Conservation (phyloP, 2,797 vertebrate species). For the Manis pentadactyla region DNA sequence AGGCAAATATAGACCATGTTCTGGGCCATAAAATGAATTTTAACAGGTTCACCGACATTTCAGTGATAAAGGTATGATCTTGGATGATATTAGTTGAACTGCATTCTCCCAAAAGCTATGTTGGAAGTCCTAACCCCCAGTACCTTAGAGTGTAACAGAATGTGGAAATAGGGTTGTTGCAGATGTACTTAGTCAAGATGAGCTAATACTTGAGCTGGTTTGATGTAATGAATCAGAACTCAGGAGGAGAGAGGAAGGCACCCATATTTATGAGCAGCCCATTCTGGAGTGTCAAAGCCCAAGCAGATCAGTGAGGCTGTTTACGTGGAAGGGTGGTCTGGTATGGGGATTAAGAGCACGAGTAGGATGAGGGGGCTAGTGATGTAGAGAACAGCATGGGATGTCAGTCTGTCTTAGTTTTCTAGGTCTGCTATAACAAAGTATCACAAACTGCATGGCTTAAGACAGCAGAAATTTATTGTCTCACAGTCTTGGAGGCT, state of each 20-base stretch:
- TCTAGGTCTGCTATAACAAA: background rate
- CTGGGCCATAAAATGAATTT: background rate
- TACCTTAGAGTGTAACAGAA: no score
- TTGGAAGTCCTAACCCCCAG: no score
- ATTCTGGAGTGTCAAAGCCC: background rate
- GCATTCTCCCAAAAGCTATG: background rate
- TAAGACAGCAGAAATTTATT: background rate
- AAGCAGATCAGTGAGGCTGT: background rate
- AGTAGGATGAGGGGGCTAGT: background rate
- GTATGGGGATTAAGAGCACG: background rate
- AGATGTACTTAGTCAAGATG: no score
- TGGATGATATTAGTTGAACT: background rate
- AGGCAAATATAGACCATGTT: background rate
- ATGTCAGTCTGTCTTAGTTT: background rate
- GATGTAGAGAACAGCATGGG: background rate
- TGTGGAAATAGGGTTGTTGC: no score
- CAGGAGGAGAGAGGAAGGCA: background rate
- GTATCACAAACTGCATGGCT: background rate
- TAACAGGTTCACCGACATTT: background rate
- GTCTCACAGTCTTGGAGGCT: background rate
- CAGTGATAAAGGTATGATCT: background rate
- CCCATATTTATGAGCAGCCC: background rate
- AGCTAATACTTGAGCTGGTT: no score
- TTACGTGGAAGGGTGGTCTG: background rate
- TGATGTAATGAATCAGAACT: background rate